Evolutionary conservation across 2,797 vertebrate genomes (phyloP).

Genomic region (Cebuella pygmaea): DNA sequence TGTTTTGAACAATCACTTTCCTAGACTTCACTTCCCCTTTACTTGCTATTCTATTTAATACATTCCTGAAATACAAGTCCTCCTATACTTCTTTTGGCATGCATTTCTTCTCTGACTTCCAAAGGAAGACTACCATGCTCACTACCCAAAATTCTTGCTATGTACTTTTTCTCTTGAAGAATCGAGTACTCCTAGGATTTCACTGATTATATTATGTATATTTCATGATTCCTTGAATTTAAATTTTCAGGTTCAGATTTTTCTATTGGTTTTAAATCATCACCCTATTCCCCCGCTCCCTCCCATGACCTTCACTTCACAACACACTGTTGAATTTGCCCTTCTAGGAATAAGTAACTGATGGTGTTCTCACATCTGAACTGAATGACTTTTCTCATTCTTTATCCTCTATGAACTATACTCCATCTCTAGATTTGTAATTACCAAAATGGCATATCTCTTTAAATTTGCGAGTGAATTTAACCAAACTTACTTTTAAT

Average conservation of each 20-base stretch:
- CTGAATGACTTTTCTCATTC: background rate
- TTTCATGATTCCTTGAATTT: background rate
- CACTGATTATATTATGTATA: too few species aligned
- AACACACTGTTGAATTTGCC: background rate
- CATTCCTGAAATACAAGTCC: background rate
- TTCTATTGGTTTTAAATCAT: background rate
- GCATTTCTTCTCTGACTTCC: background rate
- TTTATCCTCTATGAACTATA: background rate
- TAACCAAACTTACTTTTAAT: background rate
- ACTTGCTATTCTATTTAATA: rapidly evolving
- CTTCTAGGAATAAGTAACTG: background rate
- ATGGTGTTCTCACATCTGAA: background rate
- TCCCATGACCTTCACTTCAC: background rate
- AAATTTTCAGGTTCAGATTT: background rate
- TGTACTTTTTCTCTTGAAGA: background rate
- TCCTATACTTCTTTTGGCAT: rapidly evolving
- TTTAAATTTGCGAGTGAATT: background rate
- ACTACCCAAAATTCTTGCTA: background rate
- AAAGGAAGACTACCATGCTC: background rate
- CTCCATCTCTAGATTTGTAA: background rate
- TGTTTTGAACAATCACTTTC: background rate
- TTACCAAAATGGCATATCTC: background rate
- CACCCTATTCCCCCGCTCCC: background rate
- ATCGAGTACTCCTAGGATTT: background rate
- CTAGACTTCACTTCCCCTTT: background rate